Evolutionary conservation across 2,888 invertebrate species (phyloP).

Genomic region (Clusia tigrina): DNA sequence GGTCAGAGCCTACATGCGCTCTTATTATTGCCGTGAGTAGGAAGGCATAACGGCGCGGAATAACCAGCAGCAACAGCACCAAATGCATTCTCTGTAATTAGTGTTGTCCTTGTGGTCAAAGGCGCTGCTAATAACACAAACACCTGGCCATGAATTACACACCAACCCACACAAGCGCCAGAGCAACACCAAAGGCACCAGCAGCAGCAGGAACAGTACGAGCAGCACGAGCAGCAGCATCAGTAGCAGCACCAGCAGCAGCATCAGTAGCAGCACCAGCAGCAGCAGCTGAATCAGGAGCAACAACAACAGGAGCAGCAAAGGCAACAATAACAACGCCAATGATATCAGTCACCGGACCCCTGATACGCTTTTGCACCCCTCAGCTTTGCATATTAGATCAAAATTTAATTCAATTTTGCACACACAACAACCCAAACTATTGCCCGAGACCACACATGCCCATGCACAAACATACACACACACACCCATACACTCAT

Average conservation of each 20-base stretch:
- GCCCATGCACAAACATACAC: background rate
- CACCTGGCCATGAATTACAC: constrained; percentile 5
- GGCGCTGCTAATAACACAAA: no score
- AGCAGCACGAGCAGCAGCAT: no score
- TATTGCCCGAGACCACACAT: background rate
- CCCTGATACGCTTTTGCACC: background rate
- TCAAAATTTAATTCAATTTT: constrained; percentile 32
- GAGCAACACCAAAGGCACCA: constrained; percentile 9
- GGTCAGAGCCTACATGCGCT: no score
- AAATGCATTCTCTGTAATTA: no score
- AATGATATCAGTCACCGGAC: background rate
- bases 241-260: no score
- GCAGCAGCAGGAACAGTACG: constrained; percentile 13
- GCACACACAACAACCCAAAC: no score
- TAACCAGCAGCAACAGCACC: no score
- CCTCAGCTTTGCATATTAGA: constrained; percentile 32
- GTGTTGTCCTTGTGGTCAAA: no score
- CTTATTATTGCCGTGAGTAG: no score
- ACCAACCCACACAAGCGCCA: constrained; percentile 5
- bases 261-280: no score
- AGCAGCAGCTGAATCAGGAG: background rate
- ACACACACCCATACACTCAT: background rate
- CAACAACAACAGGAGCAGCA: constrained; percentile 15
- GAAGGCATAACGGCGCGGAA: no score
- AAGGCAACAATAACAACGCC: constrained; percentile 6